A percentile compares a stretch with the other conserved stretches of the same genome.
Conservation (phyloP, 2,113 vertebrate species). For the Nestor notabilis region DNA sequence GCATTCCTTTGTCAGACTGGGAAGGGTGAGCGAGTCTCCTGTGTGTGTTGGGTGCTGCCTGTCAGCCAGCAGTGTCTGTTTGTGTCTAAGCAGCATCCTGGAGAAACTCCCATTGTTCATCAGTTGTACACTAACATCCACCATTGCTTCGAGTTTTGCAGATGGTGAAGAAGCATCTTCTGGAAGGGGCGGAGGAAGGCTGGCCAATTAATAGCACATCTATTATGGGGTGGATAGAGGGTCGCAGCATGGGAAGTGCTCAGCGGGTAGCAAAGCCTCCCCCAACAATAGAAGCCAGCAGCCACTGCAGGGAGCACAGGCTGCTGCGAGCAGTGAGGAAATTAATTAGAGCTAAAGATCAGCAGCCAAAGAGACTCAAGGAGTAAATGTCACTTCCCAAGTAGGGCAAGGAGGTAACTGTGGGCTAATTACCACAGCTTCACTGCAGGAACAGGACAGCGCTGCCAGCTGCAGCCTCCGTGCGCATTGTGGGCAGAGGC, state of each 20-base stretch:
- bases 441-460: background rate
- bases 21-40: background rate
- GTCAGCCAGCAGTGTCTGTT: background rate
- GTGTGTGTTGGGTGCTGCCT: background rate
- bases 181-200: background rate
- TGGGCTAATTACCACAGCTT: conserved; percentile 15
- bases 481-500: background rate
- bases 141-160: background rate
- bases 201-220: background rate
- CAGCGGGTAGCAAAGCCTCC: background rate
- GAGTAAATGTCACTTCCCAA: conserved; percentile 48
- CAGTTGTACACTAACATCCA: background rate
- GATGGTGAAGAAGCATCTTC: background rate
- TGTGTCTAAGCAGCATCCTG: background rate
- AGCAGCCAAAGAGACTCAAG: background rate
- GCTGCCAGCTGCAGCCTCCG: background rate
- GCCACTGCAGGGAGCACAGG: background rate
- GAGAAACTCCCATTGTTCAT: background rate
- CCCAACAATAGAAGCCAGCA: background rate
- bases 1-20: background rate
- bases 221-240: background rate
- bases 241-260: background rate
- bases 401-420: conserved; percentile 23
- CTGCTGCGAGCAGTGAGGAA: background rate
- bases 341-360: conserved; percentile 43